Evolutionary conservation across 2,113 vertebrate species (phyloP), one percentile per base, ranked within the genome.

Genomic region (Brienomyrus longianalis): DNA sequence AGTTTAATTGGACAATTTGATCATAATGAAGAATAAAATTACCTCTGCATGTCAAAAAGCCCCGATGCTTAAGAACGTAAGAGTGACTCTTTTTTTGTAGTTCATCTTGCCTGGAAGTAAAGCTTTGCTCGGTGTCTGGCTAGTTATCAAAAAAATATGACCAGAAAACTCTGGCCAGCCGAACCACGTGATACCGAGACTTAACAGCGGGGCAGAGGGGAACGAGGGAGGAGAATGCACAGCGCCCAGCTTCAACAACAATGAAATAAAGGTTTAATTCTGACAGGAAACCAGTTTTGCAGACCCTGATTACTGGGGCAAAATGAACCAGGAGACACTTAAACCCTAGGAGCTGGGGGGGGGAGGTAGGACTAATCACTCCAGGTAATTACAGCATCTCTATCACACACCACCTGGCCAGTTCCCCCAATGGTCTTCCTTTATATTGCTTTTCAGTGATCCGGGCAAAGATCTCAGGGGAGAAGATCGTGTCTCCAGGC

Each of bases 401-500:
- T 5, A 17, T 35, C 15, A 17, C 5, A 17, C 31, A 80, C 13
- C 31, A 43, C 74, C 31, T 43, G 35, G 31, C 74, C 19, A 19
- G 74, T 43, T 7, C 13, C 74, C 39, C 19, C 23, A 48, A 50
- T 50, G 83, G 1, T 48, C n/a, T 85, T 50, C 27, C 89, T 59
- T 59, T 87, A 70, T 84, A 86, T 91, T 48, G 59, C 74, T 88
- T 89, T 83, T 77, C 94, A 99, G 98, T 97, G 93, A 97, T 99
- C 92, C 95, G 96, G 92, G 98, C 97, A 92, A 98, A 97, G 95
- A 95, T 99, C 92, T 93, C 94, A 19, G 96, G 96, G 48, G 97
- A 99, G 94, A 98, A 97, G 94, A 97, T 97, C 91, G 95, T 98
- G 94, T 96, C 96, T 92, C 95, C 96, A 93, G 96, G 95, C 62